Conservation (phyloP, 2,888 invertebrate genomes). For the Sclerodermus sp. region DNA sequence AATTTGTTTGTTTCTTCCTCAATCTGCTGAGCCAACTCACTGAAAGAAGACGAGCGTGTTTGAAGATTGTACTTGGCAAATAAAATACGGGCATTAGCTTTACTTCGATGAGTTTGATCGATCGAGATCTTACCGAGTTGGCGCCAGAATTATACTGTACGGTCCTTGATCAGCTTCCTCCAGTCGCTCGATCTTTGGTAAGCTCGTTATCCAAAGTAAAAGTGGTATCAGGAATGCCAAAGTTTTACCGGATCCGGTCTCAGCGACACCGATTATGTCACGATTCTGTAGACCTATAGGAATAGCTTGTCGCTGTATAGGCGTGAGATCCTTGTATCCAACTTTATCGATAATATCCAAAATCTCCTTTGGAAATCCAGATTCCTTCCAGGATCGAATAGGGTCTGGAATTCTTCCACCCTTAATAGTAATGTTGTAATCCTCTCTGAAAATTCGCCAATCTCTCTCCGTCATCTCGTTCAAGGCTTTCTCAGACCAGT, state of each 20-base stretch:
- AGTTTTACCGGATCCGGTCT: constrained; percentile 99
- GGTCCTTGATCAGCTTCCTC: constrained; percentile 95
- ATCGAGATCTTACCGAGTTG: no score
- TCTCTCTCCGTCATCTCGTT: constrained; percentile 98
- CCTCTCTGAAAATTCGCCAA: constrained; percentile 99
- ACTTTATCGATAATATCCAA: constrained; percentile 92
- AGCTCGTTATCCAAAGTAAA: constrained; percentile 94
- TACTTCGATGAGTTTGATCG: no score
- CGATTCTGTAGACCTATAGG: constrained; percentile 94
- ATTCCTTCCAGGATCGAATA: constrained; percentile 93
- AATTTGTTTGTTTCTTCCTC: constrained; percentile 99
- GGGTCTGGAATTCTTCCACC: constrained; percentile 97
- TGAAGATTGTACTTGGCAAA: no score
- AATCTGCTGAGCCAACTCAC: constrained; percentile 98
- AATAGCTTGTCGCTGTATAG: constrained; percentile 98
- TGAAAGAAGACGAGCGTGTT: constrained; percentile 13
- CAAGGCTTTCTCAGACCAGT: constrained; percentile 95
- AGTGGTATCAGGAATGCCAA: constrained; percentile 96
- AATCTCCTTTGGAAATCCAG: constrained; percentile 84
- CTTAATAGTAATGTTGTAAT: constrained; percentile 98
- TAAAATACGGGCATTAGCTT: no score
- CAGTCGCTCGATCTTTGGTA: constrained; percentile 92
- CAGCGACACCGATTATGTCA: constrained; percentile 98
- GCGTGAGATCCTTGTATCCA: constrained; percentile 97
- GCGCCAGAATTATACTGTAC: constrained; percentile 98